These are phyloP conservation scores for Brachypterus glaber DNA, from an alignment of 2,888 invertebrate genomes.

Conservation along the genomic window DNA sequence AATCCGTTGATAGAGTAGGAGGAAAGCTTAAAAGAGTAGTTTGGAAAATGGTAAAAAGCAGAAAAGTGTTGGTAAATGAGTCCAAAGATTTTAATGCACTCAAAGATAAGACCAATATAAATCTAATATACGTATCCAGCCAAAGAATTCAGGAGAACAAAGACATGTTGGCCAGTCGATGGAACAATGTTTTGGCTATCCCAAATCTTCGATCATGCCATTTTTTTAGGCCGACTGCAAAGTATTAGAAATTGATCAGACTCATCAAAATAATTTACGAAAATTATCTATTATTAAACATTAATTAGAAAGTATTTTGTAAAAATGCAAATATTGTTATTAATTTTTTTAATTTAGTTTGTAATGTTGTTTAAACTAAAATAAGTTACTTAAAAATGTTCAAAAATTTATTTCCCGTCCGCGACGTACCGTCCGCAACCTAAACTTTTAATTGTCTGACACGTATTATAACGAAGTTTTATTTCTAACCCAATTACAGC, in stretches of 20 bases:
- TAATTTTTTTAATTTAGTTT: not conserved
- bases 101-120: not conserved
- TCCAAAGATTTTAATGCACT: not conserved
- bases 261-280: not conserved
- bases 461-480: not conserved
- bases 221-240: not conserved
- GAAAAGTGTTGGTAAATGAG: not conserved
- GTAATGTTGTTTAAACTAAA: not conserved
- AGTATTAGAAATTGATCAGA: not conserved
- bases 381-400: too few species aligned
- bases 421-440: too few species aligned
- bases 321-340: not conserved
- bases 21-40: not conserved
- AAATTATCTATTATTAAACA: not conserved
- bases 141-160: not conserved
- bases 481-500: not conserved
- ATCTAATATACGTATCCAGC: not conserved
- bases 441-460: not conserved
- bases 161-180: slow-evolving; percentile 1
- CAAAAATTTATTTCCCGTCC: too few species aligned
- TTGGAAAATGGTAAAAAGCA: not conserved
- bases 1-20: not conserved
- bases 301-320: not conserved
- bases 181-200: not conserved
- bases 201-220: not conserved